Base-by-base conservation (phyloP, 2,888 invertebrate species). In the Agriotes lineatus region DNA sequence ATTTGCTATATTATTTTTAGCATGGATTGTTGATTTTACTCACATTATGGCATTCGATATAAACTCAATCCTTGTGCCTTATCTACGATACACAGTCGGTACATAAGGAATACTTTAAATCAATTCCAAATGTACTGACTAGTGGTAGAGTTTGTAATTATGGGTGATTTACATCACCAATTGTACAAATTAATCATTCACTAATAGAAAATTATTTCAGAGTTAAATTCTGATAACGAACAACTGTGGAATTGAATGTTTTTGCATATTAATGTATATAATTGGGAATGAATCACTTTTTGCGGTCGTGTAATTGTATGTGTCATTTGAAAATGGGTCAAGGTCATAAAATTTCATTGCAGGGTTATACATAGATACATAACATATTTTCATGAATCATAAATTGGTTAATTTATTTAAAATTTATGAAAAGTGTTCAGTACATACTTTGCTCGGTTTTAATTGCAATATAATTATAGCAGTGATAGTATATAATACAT, bases 61-160 rank as follows among this genome's bases (percentile, higher is more conserved):
- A 33, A 6, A 33, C 30, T 18, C 9, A 52, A 18, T 33, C 35
- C 33, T 52, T 33, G 52, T 52, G 52, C 52, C 52, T 52, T 52
- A 52, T 16, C 6, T 18, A 12, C 22, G 18, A 44, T 18, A 37
- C n/a, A n/a, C n/a, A n/a, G n/a, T n/a, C n/a, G n/a, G n/a, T n/a
- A 30, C 9, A 30, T 35, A n/a, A n/a, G n/a, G n/a, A n/a, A n/a
- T n/a, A n/a, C n/a, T 35, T 12, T 39, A 12, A 39, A 14, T 39
- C n/a, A 10, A 39, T 39, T 39, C 14, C 12, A 39, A 39, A 12
- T 39, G 39, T 39, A 39, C 14, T 12, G 6, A 14, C 14, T 39
- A 39, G n/a, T 39, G 1, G 14, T n/a, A n/a, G 14, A 39, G 14
- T 12, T 25, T 7, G 7, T 7, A 5, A 25, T 25, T 25, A 5